A percentile compares a stretch with the other conserved stretches of the same genome.
These are phyloP conservation scores for Falco rusticolus DNA, from an alignment of 2,797 vertebrate genomes.

Conservation along the genomic window DNA sequence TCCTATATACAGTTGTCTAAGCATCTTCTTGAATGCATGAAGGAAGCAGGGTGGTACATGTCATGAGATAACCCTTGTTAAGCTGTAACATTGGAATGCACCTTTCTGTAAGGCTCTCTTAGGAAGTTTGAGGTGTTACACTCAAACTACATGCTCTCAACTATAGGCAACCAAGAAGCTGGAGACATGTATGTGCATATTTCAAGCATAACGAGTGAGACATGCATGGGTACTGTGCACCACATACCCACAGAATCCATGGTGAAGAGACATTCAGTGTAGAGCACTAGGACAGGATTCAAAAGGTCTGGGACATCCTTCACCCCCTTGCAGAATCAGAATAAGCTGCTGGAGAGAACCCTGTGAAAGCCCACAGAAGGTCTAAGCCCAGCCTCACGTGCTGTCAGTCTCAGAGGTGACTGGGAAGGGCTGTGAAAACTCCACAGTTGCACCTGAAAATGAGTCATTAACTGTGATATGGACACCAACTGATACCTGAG, in stretches of 20 bases:
- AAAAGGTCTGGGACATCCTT: not conserved
- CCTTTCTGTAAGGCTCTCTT: not conserved
- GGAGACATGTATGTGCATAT: not conserved
- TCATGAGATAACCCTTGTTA: not conserved
- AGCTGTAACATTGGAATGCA: not conserved
- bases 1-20: not conserved
- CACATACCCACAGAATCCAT: not conserved
- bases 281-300: not conserved
- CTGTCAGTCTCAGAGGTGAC: not conserved
- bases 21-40: not conserved
- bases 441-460: not conserved
- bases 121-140: not conserved
- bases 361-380: not conserved
- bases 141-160: not conserved
- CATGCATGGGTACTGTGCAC: fast-evolving
- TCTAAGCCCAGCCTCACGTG: not conserved
- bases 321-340: not conserved
- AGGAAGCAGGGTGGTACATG: not conserved
- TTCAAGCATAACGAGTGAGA: not conserved
- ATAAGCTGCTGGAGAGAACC: not conserved
- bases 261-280: not conserved
- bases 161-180: not conserved
- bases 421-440: not conserved
- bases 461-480: not conserved
- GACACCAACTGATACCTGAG: not conserved